Percentiles rank a stretch among this genome's conserved stretches.
These are phyloP conservation scores for Phoxinus dragarum DNA, from an alignment of 2,797 vertebrate genomes.

Conservation along the genomic window DNA sequence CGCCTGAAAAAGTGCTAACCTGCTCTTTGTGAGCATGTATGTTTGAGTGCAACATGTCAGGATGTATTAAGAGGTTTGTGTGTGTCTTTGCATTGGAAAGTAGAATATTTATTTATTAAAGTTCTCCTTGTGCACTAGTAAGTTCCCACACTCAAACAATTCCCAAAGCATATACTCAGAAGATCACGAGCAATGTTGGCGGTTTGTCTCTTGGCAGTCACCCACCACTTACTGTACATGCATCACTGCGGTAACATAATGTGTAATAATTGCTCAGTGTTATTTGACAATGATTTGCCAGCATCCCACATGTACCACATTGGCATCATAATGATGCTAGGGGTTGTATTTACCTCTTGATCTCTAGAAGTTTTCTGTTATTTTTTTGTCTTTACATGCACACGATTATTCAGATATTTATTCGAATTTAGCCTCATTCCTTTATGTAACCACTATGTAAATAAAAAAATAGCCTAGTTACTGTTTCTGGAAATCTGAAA, in stretches of 20 bases:
- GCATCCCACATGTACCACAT: slow-evolving; percentile 14
- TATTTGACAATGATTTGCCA: slow-evolving; percentile 21
- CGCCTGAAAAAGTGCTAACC: slow-evolving; percentile 46
- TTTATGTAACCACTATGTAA: background rate
- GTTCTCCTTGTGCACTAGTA: background rate
- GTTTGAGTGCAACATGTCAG: background rate
- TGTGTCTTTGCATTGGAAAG: background rate
- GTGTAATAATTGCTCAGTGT: slow-evolving; percentile 23
- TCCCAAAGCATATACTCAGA: background rate
- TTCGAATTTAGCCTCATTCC: background rate
- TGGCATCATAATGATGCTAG: slow-evolving; percentile 1
- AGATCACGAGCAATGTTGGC: background rate
- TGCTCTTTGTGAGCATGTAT: slow-evolving; percentile 25
- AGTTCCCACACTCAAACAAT: slow-evolving; percentile 12
- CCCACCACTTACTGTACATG: slow-evolving; percentile 11
- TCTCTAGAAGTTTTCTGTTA: background rate
- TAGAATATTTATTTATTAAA: background rate
- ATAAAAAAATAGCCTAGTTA: background rate
- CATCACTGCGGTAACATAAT: slow-evolving; percentile 9
- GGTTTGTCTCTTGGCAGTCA: slow-evolving; percentile 6
- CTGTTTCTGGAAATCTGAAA: background rate
- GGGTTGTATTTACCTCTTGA: slow-evolving; percentile 12
- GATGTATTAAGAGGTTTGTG: slow-evolving; percentile 2
- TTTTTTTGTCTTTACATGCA: background rate
- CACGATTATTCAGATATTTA: background rate